Conservation (phyloP, 2,113 vertebrate genomes). For the Pipra filicauda region DNA sequence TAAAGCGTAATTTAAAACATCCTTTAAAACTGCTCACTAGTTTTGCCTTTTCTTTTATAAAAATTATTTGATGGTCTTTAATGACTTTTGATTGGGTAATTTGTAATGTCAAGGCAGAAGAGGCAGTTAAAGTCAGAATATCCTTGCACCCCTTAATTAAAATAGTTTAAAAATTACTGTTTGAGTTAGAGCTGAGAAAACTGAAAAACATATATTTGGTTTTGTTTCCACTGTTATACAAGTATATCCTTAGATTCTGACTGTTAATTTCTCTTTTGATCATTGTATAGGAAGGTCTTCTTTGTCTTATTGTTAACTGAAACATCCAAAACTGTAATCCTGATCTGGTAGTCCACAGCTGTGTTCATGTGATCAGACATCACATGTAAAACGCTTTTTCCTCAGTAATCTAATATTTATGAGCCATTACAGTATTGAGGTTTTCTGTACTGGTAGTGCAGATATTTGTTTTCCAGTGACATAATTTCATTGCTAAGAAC, state of each 20-base stretch:
- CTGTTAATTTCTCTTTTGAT: not conserved
- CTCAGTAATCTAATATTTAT: slow-evolving; percentile 11
- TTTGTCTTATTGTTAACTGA: not conserved
- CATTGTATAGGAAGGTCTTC: not conserved
- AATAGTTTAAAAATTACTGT: slow-evolving; percentile 31
- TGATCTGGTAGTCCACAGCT: not conserved
- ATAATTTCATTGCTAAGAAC: not conserved
- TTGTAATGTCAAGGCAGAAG: slow-evolving; percentile 11
- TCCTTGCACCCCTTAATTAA: slow-evolving; percentile 10
- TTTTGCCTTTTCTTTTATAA: not conserved
- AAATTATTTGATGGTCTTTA: not conserved
- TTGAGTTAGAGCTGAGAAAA: slow-evolving; percentile 39
- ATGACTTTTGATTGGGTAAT: slow-evolving; percentile 21
- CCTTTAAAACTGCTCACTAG: not conserved
- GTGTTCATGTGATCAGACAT: not conserved
- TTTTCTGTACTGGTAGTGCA: not conserved
- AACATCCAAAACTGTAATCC: not conserved
- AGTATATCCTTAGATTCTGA: not conserved
- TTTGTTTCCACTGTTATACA: not conserved
- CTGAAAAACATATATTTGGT: not conserved
- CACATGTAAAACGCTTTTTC: not conserved
- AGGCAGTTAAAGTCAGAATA: slow-evolving; percentile 17
- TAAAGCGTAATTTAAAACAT: not conserved
- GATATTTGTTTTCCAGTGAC: slow-evolving; percentile 3
- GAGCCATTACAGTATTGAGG: not conserved